Percentiles rank a stretch among this genome's conserved stretches.
These are phyloP conservation scores for Erannis defoliaria DNA, from an alignment of 2,888 invertebrate genomes.

Conservation along the genomic window DNA sequence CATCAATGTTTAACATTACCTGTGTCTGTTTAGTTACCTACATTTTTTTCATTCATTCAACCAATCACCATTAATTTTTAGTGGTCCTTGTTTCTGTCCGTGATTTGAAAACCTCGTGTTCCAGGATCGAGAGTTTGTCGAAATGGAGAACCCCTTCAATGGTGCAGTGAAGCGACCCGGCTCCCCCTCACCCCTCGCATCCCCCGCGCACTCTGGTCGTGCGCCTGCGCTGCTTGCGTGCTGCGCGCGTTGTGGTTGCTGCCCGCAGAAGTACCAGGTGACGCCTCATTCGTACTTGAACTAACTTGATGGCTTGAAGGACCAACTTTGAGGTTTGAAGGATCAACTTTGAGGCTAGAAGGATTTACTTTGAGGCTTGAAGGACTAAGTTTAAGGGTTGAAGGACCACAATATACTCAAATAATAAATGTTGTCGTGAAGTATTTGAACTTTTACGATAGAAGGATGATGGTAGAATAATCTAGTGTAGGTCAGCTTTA, in stretches of 20 bases:
- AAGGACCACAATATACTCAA: no score
- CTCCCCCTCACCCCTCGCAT: constrained; percentile 94
- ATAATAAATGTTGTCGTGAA: no score
- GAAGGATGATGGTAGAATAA: not conserved
- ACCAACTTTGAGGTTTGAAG: not conserved
- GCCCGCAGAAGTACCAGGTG: constrained; percentile 96
- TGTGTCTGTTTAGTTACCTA: not conserved
- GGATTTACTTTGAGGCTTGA: not conserved
- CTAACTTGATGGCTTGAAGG: constrained; percentile 6
- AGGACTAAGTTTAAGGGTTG: not conserved
- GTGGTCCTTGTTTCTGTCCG: not conserved
- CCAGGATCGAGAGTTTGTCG: constrained; percentile 98
- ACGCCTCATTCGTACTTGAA: constrained; percentile 43
- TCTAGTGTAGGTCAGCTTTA: not conserved
- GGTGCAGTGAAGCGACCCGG: constrained; percentile 97
- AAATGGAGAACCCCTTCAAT: constrained; percentile 97
- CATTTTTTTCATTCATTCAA: not conserved
- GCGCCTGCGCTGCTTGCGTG: constrained; percentile 92
- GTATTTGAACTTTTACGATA: no score
- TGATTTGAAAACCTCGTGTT: constrained; percentile 39
- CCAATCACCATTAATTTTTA: not conserved
- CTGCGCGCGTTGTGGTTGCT: constrained; percentile 95
- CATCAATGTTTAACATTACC: not conserved
- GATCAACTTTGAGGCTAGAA: not conserved
- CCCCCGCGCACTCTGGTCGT: constrained; percentile 94